Conservation (phyloP, 2,113 vertebrate species). For the Quiscalus mexicanus region DNA sequence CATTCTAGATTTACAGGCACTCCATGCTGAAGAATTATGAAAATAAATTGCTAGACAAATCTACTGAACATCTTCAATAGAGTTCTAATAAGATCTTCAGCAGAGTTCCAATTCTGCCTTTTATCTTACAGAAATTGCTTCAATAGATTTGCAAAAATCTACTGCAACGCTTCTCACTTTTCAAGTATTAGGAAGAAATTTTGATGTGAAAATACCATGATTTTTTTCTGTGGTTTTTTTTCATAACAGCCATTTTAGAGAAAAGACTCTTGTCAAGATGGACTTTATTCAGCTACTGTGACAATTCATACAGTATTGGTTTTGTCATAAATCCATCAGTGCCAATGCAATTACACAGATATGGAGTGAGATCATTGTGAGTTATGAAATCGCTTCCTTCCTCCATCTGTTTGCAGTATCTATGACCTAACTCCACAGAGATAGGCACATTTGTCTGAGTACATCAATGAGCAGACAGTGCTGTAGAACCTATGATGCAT, state of each 20-base stretch:
- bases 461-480: background rate
- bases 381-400: background rate
- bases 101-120: background rate
- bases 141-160: background rate
- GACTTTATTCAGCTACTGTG: background rate
- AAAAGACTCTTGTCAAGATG: background rate
- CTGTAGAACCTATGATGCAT: background rate
- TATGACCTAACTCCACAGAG: background rate
- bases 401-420: background rate
- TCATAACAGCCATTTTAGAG: background rate
- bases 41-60: background rate
- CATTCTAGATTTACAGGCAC: background rate
- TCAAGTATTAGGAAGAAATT: background rate
- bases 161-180: background rate
- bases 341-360: background rate
- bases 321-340: background rate
- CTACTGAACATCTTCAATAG: background rate
- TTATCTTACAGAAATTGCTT: background rate
- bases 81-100: background rate
- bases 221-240: background rate
- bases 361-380: background rate
- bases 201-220: accelerated
- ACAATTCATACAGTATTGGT: background rate
- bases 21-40: background rate
- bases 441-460: background rate